Evolutionary conservation across 2,113 vertebrate genomes (phyloP), one percentile per base, ranked within the genome.

Genomic region (Globicephala melas): DNA sequence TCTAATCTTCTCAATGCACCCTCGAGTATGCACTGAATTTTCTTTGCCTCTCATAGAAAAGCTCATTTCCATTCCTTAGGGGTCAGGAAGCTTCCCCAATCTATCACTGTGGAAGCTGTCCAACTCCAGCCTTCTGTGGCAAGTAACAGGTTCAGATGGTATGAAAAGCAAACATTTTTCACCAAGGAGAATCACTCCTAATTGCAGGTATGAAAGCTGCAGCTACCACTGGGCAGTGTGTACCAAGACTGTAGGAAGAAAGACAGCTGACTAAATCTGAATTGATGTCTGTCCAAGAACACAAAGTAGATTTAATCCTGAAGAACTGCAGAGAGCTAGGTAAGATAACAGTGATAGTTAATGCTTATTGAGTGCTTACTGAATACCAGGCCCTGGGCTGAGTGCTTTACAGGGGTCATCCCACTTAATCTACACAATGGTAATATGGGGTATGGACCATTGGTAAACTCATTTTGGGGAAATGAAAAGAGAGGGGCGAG

Each of bases 261-360:
- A 44, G 63, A 80, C 10, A 70, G 47, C 10, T 17, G 41, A 50
- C 25, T 47, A 68, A 33, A 50, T 36, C 47, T 41, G 82, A 74
- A 62, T n/a, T 90, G 21, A 33, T 41, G 60, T 62, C 23, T 71
- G 67, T 76, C 62, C 86, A 86, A 67, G 80, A 86, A 83, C 76
- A 76, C 2, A 3, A 15, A 26, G 62, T 18, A 85, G 33, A n/a
- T 47, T 70, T 25, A 62, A 41, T 55, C 68, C 14, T 28, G 36
- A 68, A 50, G 65, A 58, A 73, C 14, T 41, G 25, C 9, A 81
- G 65, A n/a, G 2, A 60, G 14, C 6, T 80, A 25, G 38, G 47
- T 70, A 91, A 84, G 79, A 25, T 38, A 86, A 82, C 25, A 9
- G n/a, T 18, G 26, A 74, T 18, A n/a, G 25, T 2, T 55, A 23